Evolutionary conservation across 2,888 invertebrate genomes (phyloP).

Genomic region (Miltochrista miniata): DNA sequence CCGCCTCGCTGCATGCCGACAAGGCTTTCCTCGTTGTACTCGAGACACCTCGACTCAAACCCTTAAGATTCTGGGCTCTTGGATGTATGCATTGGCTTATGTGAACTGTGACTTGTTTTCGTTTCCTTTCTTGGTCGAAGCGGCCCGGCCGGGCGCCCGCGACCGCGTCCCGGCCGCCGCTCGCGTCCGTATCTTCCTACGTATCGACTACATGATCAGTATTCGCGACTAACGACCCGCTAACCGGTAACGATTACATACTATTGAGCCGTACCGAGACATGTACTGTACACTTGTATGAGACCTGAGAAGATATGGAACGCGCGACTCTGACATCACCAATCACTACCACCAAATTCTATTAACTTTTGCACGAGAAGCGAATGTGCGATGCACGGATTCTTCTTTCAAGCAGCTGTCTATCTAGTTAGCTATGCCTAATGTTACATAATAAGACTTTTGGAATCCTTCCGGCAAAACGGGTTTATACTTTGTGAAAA

Average conservation of each 20-base stretch:
- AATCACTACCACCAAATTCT: conserved; percentile 76
- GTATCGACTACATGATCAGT: conserved; percentile 37
- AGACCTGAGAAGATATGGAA: conserved; percentile 74
- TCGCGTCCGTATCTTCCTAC: conserved; percentile 78
- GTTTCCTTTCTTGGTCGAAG: conserved; percentile 82
- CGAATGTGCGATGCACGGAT: conserved; percentile 83
- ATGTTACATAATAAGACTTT: conserved; percentile 74
- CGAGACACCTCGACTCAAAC: conserved; percentile 81
- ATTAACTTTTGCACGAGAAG: conserved; percentile 80
- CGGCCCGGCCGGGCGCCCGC: conserved; percentile 60
- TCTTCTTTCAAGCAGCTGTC: conserved; percentile 82
- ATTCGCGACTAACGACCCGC: conserved; percentile 45
- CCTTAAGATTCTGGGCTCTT: conserved; percentile 84
- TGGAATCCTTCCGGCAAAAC: conserved; percentile 66
- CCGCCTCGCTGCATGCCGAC: conserved; percentile 79
- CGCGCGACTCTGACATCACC: conserved; percentile 73
- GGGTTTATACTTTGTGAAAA: neutral
- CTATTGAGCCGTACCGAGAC: conserved; percentile 47
- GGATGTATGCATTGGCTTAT: conserved; percentile 84
- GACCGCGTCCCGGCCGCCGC: conserved; percentile 65
- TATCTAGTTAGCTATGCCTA: conserved; percentile 81
- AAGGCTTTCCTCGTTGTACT: conserved; percentile 80
- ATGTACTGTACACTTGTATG: conserved; percentile 45
- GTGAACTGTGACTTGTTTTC: conserved; percentile 84
- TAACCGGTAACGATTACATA: conserved; percentile 47